Conservation (phyloP, 1,140 invertebrate genomes). For the Tetranychus urticae region DNA sequence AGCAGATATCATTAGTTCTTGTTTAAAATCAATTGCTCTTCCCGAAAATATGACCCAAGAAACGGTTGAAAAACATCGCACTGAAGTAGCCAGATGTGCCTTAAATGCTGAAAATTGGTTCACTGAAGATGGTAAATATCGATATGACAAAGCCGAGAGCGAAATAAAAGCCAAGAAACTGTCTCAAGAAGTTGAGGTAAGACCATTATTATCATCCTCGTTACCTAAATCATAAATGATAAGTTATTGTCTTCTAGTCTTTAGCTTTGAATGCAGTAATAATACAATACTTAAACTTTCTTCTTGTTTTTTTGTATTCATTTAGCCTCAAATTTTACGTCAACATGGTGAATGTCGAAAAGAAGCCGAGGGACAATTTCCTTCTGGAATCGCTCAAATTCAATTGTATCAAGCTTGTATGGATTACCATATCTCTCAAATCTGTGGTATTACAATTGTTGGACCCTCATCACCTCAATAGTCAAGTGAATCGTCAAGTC, state of each 20-base stretch:
- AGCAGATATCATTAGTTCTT: not conserved
- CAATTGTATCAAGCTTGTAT: constrained; percentile 11
- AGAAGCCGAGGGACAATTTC: constrained; percentile 7
- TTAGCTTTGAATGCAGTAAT: too few relatives aligned
- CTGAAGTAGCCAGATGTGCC: constrained; percentile 3
- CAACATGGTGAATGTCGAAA: constrained; percentile 7
- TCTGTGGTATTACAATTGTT: constrained; percentile 4
- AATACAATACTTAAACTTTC: too few relatives aligned
- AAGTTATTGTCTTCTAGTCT: too few relatives aligned
- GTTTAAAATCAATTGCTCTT: not conserved
- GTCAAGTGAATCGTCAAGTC: not conserved
- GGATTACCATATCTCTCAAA: constrained; percentile 7
- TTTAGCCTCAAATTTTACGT: not conserved
- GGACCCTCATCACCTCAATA: not conserved
- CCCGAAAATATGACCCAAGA: constrained; percentile 4
- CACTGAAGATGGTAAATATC: constrained; percentile 12
- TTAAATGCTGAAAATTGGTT: constrained; percentile 11
- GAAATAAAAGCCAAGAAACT: constrained; percentile 15
- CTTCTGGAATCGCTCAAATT: constrained; percentile 3
- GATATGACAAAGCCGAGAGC: constrained; percentile 12
- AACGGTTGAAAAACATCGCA: constrained; percentile 1
- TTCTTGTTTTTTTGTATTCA: too few relatives aligned
- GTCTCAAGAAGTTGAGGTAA: constrained; percentile 4
- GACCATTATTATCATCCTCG: not conserved
- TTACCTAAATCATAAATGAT: not conserved